phyloP scores from a whole-genome alignment of 2,797 vertebrate genomes.

The Gymnothorax javanicus region DNA sequence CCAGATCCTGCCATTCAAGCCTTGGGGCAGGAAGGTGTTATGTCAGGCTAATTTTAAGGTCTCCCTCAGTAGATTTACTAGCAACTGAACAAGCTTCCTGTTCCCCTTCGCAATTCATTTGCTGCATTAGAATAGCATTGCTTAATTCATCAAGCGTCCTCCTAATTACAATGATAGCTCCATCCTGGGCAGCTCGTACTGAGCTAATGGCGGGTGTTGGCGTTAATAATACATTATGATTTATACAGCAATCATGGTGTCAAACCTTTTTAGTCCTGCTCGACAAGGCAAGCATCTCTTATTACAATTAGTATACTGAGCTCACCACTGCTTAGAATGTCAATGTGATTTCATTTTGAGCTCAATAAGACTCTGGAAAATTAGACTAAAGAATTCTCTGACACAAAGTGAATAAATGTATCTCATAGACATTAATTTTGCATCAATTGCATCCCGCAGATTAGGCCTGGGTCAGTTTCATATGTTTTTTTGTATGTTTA shows the following conservation, averaged over 20 bases:
- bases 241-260: conserved; percentile 1
- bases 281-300: conserved; percentile 2
- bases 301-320: not conserved
- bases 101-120: not conserved
- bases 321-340: conserved; percentile 15
- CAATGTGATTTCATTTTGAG: not conserved
- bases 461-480: not conserved
- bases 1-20: not conserved
- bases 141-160: not conserved
- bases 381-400: not conserved
- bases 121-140: not conserved
- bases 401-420: not conserved
- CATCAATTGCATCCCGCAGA: not conserved
- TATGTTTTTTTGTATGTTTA: too few species aligned
- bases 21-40: not conserved
- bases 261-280: conserved; percentile 7
- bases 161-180: not conserved
- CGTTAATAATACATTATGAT: conserved; percentile 8
- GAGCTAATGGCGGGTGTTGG: not conserved
- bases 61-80: not conserved
- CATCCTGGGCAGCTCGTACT: not conserved
- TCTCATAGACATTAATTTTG: not conserved
- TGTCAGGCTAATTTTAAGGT: not conserved
- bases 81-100: not conserved
- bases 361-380: not conserved